These are phyloP conservation scores for Temnothorax unifasciatus DNA, from an alignment of 2,888 invertebrate genomes.

Conservation along the genomic window DNA sequence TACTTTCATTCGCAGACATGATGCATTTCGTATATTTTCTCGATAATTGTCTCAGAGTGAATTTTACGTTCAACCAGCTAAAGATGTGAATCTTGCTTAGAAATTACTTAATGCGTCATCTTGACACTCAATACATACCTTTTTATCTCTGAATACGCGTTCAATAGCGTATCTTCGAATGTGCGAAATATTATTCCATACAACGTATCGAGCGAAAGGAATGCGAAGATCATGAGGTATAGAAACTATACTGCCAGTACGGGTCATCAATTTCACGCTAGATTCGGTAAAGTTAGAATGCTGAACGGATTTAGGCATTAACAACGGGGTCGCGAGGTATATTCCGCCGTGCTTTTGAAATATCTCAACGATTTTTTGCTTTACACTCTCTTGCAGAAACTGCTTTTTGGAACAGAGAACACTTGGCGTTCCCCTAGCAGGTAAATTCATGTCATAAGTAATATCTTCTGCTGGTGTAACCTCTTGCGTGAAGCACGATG, in stretches of 20 bases:
- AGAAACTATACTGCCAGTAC: conserved; percentile 94
- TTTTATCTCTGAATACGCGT: conserved; percentile 94
- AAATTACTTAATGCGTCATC: neutral
- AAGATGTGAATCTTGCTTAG: neutral
- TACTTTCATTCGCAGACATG: neutral
- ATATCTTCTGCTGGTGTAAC: conserved; percentile 91
- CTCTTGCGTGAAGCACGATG: conserved; percentile 88
- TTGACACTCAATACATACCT: conserved; percentile 86
- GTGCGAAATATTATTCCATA: conserved; percentile 92
- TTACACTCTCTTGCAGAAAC: conserved; percentile 81
- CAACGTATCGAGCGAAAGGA: conserved; percentile 93
- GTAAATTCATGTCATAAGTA: conserved; percentile 91
- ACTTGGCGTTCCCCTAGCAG: conserved; percentile 79
- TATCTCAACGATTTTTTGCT: conserved; percentile 87
- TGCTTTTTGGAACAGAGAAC: conserved; percentile 74
- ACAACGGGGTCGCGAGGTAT: conserved; percentile 92
- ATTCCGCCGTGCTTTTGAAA: conserved; percentile 94
- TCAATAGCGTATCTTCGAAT: conserved; percentile 95
- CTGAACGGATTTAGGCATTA: conserved; percentile 91
- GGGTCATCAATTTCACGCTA: conserved; percentile 94
- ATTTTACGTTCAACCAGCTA: neutral
- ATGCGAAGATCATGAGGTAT: conserved; percentile 94
- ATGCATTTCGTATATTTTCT: neutral
- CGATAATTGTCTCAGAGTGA: neutral
- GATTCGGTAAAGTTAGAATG: conserved; percentile 88